Evolutionary conservation across 2,888 invertebrate genomes (phyloP).

Genomic region (Pantelozetes paolii): DNA sequence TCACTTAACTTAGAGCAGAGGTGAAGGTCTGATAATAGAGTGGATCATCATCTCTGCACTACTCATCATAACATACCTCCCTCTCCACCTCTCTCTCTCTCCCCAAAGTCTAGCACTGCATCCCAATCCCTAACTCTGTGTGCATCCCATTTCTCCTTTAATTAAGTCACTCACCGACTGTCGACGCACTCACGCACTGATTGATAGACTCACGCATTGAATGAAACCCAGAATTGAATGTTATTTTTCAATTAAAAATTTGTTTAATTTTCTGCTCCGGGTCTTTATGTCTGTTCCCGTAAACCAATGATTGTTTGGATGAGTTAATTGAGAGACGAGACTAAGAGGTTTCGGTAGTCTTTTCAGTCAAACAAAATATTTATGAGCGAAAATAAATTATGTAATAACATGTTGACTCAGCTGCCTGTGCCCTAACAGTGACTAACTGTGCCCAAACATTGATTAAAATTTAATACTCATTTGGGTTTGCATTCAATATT

Average conservation of each 20-base stretch:
- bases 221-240: background rate
- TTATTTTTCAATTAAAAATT: conserved; percentile 23
- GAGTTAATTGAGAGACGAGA: conserved; percentile 24
- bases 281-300: conserved; percentile 10
- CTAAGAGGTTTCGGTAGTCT: conserved; percentile 29
- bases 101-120: background rate
- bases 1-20: conserved; percentile 2
- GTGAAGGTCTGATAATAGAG: conserved; percentile 27
- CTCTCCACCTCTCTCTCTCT: background rate
- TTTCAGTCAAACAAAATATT: conserved; percentile 18
- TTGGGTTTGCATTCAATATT: conserved; percentile 11
- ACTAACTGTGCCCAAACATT: conserved; percentile 10
- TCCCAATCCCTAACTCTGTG: background rate
- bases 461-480: conserved; percentile 23
- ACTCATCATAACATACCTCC: background rate
- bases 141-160: background rate
- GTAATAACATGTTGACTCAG: conserved; percentile 26
- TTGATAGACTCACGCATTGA: background rate
- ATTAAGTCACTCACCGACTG: background rate
- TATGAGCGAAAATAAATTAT: conserved; percentile 12
- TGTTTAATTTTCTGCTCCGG: background rate
- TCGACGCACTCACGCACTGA: background rate
- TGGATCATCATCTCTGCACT: conserved; percentile 14
- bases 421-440: conserved; percentile 17
- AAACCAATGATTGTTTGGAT: conserved; percentile 17